These are phyloP conservation scores for Mythimna albipuncta DNA, from an alignment of 2,888 invertebrate genomes.

Conservation along the genomic window DNA sequence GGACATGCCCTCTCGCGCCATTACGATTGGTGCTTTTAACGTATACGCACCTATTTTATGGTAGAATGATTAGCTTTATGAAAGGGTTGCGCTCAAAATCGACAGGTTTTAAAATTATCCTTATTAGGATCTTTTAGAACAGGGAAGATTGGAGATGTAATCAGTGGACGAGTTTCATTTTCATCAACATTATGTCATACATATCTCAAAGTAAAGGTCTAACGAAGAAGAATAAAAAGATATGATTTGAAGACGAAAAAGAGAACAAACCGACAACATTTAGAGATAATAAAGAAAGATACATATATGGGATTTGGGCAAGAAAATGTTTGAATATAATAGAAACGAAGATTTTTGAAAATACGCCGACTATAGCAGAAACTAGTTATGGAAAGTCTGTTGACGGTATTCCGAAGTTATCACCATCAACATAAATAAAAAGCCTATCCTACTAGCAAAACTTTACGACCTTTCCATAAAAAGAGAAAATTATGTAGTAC, in stretches of 20 bases:
- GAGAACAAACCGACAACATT: background rate
- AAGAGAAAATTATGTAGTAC: slow-evolving; percentile 16
- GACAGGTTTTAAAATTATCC: slow-evolving; percentile 12
- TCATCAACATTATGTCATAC: background rate
- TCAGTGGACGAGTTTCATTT: background rate
- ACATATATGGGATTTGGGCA: no score
- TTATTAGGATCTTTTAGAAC: background rate
- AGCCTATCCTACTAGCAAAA: background rate
- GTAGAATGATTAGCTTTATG: slow-evolving; percentile 82
- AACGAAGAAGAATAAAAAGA: background rate
- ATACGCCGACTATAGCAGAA: background rate
- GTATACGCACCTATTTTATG: slow-evolving; percentile 81
- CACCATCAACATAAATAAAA: slow-evolving; percentile 27
- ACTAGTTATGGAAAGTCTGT: background rate
- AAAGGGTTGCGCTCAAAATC: slow-evolving; percentile 61
- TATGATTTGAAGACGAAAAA: background rate
- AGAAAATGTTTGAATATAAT: no score
- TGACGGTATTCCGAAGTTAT: background rate
- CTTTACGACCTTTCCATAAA: slow-evolving; percentile 37
- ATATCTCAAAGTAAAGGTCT: background rate
- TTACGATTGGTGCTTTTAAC: slow-evolving; percentile 85
- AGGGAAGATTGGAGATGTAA: background rate
- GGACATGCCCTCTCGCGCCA: slow-evolving; percentile 87
- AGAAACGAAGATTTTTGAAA: background rate
- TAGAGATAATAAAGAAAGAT: no score